phyloP scores from a whole-genome alignment of 2,888 invertebrate genomes.

The Thumatha senex region DNA sequence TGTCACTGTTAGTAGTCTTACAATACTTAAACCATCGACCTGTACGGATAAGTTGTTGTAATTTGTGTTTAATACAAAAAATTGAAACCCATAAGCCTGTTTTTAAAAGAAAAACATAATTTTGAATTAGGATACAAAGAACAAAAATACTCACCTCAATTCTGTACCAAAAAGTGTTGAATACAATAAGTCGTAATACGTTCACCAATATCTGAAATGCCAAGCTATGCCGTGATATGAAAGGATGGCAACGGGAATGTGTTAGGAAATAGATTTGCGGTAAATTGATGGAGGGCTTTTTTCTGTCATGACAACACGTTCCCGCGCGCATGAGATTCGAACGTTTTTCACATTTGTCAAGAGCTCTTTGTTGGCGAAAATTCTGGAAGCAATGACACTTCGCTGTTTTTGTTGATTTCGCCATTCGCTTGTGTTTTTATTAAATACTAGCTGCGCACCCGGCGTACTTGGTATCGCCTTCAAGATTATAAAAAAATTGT shows the following conservation, averaged over 20 bases:
- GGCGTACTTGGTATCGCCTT: too few species aligned
- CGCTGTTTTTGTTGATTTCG: constrained; percentile 28
- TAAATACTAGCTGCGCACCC: too few species aligned
- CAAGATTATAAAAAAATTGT: too few species aligned
- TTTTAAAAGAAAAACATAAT: constrained; percentile 19
- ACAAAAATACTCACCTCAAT: constrained; percentile 15
- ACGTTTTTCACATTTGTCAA: constrained; percentile 60
- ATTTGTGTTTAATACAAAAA: too few species aligned
- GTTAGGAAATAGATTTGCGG: constrained; percentile 64
- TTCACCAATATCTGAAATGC: constrained; percentile 60
- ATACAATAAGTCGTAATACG: constrained; percentile 53
- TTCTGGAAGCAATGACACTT: constrained; percentile 48
- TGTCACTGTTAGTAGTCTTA: too few species aligned
- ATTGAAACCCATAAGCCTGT: too few species aligned
- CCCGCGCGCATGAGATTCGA: constrained; percentile 54
- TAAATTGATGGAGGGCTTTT: constrained; percentile 69
- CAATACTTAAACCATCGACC: too few species aligned
- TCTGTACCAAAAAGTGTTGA: constrained; percentile 40
- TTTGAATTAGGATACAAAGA: constrained; percentile 19
- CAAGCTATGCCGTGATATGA: constrained; percentile 56
- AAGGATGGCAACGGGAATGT: constrained; percentile 56
- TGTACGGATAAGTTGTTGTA: too few species aligned
- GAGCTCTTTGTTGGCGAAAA: constrained; percentile 48
- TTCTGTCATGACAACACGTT: constrained; percentile 67
- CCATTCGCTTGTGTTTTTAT: constrained; percentile 7